Evolutionary conservation across 1,140 invertebrate species (phyloP), one percentile per base, ranked within the genome.

Genomic region (Cyphomyrmex costatus): DNA sequence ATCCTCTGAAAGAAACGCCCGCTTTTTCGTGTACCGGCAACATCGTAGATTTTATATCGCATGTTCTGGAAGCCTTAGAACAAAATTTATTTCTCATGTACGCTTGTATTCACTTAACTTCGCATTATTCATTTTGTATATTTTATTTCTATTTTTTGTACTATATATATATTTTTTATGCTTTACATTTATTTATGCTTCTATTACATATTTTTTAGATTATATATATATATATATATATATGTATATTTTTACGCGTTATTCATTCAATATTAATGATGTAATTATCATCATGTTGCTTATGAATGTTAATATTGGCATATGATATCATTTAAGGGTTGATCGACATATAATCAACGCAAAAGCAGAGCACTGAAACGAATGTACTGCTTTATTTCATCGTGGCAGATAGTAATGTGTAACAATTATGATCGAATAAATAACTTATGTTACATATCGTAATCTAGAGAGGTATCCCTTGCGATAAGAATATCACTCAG

Each of bases 401-500:
- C 46, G 46, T 78, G 74, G 21, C 74, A 46, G 63, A 56, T 42
- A 79, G 58, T 53, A 53, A 65, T 80, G 73, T 77, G 46, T 73
- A 68, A 42, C 66, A 82, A 78, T 42, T 46, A 77, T 53, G 42
- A 51, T 51, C 74, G 82, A 78, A 85, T 77, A 78, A 85, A 85
- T 51, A 78, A 85, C 24, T 78, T 85, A 65, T 21, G 60, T 85
- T 85, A 79, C 74, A 79, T 80, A 65, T 85, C 83, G 83, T 65
- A 66, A 74, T 60, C 36, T 36, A 61, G 68, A 74, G 68, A n/a
- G 8, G 36, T 42, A 42, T 10, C 36, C 36, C 10, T 42, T 63
- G 56, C 30, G 88, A 90, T 90, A 87, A 90, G 80, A 56, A 73
- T 85, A 82, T 90, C 88, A 56, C n/a, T 63, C 56, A 53, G 61